phyloP scores from a whole-genome alignment of 2,113 vertebrate species.

The Eulemur rufifrons region DNA sequence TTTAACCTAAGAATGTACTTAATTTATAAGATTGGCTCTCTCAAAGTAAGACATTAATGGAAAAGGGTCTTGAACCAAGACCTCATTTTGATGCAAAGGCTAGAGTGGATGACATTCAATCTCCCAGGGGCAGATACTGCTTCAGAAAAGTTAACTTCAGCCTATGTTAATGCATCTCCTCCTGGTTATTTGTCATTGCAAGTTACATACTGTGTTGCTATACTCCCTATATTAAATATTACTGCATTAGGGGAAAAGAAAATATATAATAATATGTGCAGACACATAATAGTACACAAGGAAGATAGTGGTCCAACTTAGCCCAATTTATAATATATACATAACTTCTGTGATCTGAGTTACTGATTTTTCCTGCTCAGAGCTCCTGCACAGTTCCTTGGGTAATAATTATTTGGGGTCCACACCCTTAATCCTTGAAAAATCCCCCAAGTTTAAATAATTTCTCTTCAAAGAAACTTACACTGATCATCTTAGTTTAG shows the following conservation, averaged over 20 bases:
- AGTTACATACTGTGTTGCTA: not conserved
- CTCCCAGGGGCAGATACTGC: not conserved
- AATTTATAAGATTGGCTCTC: not conserved
- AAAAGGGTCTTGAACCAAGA: not conserved
- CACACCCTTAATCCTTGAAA: not conserved
- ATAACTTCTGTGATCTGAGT: not conserved
- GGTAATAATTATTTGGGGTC: not conserved
- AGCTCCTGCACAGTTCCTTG: not conserved
- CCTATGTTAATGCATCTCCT: not conserved
- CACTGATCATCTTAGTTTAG: not conserved
- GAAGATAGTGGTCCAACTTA: not conserved
- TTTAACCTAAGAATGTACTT: not conserved
- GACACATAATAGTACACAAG: not conserved
- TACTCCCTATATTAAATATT: not conserved
- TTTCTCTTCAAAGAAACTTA: not conserved
- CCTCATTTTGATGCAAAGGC: not conserved
- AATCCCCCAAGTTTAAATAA: not conserved
- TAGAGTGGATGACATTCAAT: not conserved
- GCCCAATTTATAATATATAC: not conserved
- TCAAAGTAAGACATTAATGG: not conserved
- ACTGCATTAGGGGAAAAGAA: not conserved
- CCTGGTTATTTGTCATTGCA: not conserved
- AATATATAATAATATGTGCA: not conserved
- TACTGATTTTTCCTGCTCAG: not conserved
- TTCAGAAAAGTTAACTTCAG: not conserved